Percentiles rank a stretch among this genome's conserved stretches.
Conservation (phyloP, 2,888 invertebrate genomes). For the Dynastes grantii region DNA sequence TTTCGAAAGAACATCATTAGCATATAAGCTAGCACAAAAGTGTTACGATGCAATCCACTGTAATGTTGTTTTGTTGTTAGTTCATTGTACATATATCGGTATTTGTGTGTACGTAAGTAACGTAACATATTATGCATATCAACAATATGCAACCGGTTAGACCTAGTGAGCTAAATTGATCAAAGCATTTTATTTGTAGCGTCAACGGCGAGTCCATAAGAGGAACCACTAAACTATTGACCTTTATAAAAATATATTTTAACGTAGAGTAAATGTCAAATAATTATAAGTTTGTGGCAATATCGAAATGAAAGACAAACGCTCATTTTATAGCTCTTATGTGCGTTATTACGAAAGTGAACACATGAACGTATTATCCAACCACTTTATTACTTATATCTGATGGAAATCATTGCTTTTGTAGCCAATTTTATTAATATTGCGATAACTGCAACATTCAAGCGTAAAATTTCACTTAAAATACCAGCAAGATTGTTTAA, state of each 20-base stretch:
- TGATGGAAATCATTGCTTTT: no score
- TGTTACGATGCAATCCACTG: conserved; percentile 7
- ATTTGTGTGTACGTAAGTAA: neutral
- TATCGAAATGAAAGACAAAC: neutral
- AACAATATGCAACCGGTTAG: conserved; percentile 29
- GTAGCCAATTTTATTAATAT: no score
- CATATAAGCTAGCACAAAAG: neutral
- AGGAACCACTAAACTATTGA: conserved; percentile 38
- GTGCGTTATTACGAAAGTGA: neutral
- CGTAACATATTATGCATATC: conserved; percentile 2
- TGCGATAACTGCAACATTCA: no score
- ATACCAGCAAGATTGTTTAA: no score
- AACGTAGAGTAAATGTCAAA: conserved; percentile 17
- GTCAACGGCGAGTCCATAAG: conserved; percentile 20
- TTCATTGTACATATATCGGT: neutral
- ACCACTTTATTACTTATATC: no score
- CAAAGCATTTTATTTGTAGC: conserved; percentile 30
- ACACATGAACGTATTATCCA: neutral
- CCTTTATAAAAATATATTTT: conserved; percentile 28
- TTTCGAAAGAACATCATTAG: no score
- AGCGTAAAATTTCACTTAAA: no score
- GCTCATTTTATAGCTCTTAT: neutral
- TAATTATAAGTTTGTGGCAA: neutral
- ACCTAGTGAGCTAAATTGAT: conserved; percentile 32
- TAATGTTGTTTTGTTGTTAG: neutral